Conservation (phyloP, 2,797 vertebrate species). For the Rhinatrema bivittatum region DNA sequence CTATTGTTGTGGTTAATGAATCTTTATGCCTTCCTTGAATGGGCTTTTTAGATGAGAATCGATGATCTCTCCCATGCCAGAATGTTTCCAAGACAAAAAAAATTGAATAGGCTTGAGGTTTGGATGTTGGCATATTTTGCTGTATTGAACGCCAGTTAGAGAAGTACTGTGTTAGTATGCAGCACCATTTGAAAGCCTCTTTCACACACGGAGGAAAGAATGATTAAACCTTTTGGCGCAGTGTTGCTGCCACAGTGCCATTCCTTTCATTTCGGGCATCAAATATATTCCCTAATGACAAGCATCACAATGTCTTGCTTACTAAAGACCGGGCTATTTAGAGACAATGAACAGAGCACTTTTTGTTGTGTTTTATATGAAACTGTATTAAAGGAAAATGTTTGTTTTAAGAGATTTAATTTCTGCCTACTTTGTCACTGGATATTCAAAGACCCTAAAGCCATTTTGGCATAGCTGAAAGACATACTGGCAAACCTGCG, state of each 20-base stretch:
- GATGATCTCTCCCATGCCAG: too few relatives aligned
- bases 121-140: background rate
- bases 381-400: background rate
- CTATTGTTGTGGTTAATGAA: too few relatives aligned
- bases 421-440: background rate
- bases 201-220: conserved; percentile 8
- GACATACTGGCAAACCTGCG: too few relatives aligned
- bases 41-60: too few relatives aligned
- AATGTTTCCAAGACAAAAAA: too few relatives aligned
- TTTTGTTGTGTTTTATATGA: background rate
- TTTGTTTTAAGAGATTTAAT: background rate
- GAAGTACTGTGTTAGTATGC: conserved; percentile 10
- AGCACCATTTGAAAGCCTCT: background rate
- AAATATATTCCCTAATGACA: background rate
- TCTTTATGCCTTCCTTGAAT: too few relatives aligned
- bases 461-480: background rate
- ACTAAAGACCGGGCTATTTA: background rate
- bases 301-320: background rate
- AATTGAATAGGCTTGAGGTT: too few relatives aligned
- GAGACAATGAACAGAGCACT: background rate
- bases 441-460: too few relatives aligned
- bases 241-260: background rate
- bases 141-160: conserved; percentile 3
- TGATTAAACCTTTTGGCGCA: conserved; percentile 10
- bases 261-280: background rate